Evolutionary conservation across 92 coral and sea anemone species (phyloP).

Genomic region (Diadumene lineata): DNA sequence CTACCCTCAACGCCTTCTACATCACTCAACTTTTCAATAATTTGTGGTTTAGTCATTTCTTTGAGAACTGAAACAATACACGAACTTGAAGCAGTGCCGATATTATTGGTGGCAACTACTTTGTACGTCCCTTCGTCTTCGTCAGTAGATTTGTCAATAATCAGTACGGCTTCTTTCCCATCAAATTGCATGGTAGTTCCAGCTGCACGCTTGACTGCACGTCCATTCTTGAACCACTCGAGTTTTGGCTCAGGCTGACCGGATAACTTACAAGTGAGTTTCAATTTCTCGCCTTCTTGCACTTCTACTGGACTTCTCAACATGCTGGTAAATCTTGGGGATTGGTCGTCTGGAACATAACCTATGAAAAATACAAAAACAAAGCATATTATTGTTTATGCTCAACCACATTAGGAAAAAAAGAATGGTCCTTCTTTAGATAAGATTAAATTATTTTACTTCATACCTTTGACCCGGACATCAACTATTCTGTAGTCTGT

Average conservation of each 20-base stretch:
- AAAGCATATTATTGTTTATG: too few relatives aligned
- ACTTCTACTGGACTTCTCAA: conserved; percentile 61
- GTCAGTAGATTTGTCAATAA: conserved; percentile 44
- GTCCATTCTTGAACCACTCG: conserved; percentile 73
- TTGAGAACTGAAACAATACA: conserved; percentile 58
- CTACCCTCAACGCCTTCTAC: conserved; percentile 63
- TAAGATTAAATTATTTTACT: too few relatives aligned
- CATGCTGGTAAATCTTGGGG: conserved; percentile 68
- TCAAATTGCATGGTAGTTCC: conserved; percentile 57
- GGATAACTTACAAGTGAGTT: conserved; percentile 62
- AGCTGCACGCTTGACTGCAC: conserved; percentile 36
- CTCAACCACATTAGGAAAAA: too few relatives aligned
- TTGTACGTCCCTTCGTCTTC: conserved; percentile 72
- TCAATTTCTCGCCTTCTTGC: conserved; percentile 55
- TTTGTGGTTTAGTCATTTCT: conserved; percentile 60
- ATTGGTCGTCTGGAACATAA: conserved; percentile 72
- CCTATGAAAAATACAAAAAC: too few relatives aligned
- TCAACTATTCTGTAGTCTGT: conserved; percentile 50
- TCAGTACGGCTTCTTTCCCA: conserved; percentile 59
- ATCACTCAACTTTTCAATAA: conserved; percentile 65
- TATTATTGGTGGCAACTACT: conserved; percentile 63
- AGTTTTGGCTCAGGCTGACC: conserved; percentile 73
- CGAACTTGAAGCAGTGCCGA: conserved; percentile 63
- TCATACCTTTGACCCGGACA: conserved; percentile 61
- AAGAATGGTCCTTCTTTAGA: too few relatives aligned